Base-by-base conservation (phyloP, 2,113 vertebrate genomes). In the Ophthalmolycus amberensis region DNA sequence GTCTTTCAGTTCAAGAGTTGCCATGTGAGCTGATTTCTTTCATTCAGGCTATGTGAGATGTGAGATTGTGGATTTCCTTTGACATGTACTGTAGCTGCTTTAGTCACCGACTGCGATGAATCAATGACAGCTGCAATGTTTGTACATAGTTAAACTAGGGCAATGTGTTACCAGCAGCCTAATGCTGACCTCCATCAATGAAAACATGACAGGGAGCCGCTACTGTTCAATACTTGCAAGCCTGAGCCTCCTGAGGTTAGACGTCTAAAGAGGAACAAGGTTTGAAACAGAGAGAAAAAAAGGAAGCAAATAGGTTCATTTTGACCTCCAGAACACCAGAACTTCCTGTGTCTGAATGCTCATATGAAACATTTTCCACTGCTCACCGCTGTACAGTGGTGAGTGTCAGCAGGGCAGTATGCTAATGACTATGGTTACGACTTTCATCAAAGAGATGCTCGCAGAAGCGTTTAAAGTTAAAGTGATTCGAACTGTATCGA, bases 351-450 rank as follows among this genome's bases (percentile, higher is more conserved):
- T 70, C 46, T 70, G 75, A 54, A 78, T 50, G 22, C 25, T 60
- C 46, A 64, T 32, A 70, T 56, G 58, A 86, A 81, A 89, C 46
- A 76, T 82, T 87, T 90, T 91, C 86, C 88, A 86, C 75, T 66
- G 25, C 34, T 38, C 0, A 15, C 20, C 9, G 12, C 37, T 22
- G 27, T 15, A 6, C 7, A 38, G 22, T 6, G 12, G 38, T 40
- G 14, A 50, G 38, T 20, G 54, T 20, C 12, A 11, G 4, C 5
- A 20, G n/a, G 16, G 1, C 22, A 50, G 40, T 40, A 32, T 8
- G 14, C 18, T 62, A 22, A 59, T 46, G 6, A 20, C 6, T 16
- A 14, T 3, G 12, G 11, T 25, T 48, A 8, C 18, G 9, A 10
- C 27, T 32, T 7, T 22, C 42, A 44, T 42, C 2, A 6, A 14